Evolutionary conservation across 2,797 vertebrate species (phyloP), one percentile per base, ranked within the genome.

Genomic region (Chelon auratus): DNA sequence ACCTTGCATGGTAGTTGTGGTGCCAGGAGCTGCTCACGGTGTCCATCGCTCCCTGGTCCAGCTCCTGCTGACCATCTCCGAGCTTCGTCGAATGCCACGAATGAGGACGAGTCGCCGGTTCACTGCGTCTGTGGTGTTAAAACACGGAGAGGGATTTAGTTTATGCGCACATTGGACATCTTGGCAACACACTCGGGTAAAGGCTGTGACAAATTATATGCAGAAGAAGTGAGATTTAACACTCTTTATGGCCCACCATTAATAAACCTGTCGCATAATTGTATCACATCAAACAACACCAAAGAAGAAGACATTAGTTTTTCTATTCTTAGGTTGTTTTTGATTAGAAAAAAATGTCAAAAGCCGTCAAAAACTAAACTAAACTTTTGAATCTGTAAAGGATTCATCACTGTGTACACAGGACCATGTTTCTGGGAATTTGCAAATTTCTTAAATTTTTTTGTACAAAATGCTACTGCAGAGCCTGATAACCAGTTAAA

Each of bases 81-180:
- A 95, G 83, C 88, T 96, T 98, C 48, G 93, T 94, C 2, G 95
- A 97, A 88, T 99, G 97, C 97, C 97, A 98, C 18, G 97, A 98
- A 87, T 97, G 96, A 70, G 97, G 96, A 42, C 95, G 95, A 71
- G 95, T 92, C 0, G 89, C 84, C 2, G 92, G 81, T 65, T 97
- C 96, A 62, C 93, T 93, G 84, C 92, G 93, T 91, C 97, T 99
- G 87, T 20, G n/a, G 47, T 62, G 12, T 17, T 11, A n/a, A 64
- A 74, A 61, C 0, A 24, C 13, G 53, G 9, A 20, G 13, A 56
- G 0, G 26, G 10, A 42, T 26, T 50, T 18, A 42, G 20, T 5
- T 2, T 12, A 48, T 33, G 5, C 3, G 39, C 15, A 15, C 7
- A 13, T 18, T 47, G 6, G 9, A 47, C 45, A 18, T 18, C 9